These are phyloP conservation scores for Simalia tracyae DNA, from an alignment of 2,797 vertebrate species.

Conservation along the genomic window DNA sequence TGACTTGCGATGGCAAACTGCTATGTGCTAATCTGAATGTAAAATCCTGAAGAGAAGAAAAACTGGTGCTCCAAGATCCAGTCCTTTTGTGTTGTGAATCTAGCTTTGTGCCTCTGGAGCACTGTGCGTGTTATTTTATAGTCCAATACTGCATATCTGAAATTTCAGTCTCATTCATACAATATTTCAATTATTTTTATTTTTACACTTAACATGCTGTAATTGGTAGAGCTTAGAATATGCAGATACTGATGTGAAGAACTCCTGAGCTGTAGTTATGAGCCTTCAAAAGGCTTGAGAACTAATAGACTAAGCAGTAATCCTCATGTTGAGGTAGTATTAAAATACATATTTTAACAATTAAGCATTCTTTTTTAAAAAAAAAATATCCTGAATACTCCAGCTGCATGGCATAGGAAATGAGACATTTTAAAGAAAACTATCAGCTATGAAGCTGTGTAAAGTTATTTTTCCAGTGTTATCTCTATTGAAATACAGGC, in stretches of 20 bases:
- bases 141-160: not conserved
- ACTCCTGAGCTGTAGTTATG: not conserved
- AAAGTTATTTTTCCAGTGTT: not conserved
- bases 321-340: constrained; percentile 24
- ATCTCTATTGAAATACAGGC: not conserved
- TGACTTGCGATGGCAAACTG: not conserved
- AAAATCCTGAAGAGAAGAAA: not conserved
- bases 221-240: constrained; percentile 27
- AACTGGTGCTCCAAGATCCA: constrained; percentile 36
- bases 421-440: not conserved
- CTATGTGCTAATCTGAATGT: not conserved
- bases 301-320: not conserved
- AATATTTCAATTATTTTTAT: not conserved
- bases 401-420: not conserved
- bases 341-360: constrained; percentile 13
- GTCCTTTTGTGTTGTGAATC: constrained; percentile 18
- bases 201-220: constrained; percentile 24
- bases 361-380: constrained; percentile 2
- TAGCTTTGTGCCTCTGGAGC: constrained; percentile 17
- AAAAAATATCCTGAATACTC: constrained; percentile 1
- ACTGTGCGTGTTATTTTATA: rapidly evolving
- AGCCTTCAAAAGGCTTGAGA: constrained; percentile 2
- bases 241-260: not conserved
- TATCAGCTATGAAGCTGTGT: rapidly evolving
- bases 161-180: constrained; percentile 11